A percentile compares a stretch with the other conserved stretches of the same genome.
phyloP scores from a whole-genome alignment of 2,888 invertebrate species.

The Andrena haemorrhoa region DNA sequence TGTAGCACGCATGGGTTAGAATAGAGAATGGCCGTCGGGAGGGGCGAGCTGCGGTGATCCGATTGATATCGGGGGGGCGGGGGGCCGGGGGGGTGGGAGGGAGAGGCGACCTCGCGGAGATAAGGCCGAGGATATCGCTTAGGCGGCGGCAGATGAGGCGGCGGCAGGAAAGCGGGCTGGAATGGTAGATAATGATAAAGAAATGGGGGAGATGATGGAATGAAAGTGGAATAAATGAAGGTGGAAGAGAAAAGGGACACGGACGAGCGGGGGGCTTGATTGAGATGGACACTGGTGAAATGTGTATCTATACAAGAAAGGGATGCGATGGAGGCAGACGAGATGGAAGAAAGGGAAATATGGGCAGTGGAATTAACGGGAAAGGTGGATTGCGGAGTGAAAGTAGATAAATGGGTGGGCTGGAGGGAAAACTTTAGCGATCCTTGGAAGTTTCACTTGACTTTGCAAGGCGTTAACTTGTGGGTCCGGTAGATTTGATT shows the following conservation, averaged over 20 bases:
- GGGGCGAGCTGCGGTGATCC: slow-evolving; percentile 29
- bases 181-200: slow-evolving; percentile 39
- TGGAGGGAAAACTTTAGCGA: too few relatives aligned
- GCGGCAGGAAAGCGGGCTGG: neutral
- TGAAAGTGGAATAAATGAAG: slow-evolving; percentile 16
- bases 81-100: slow-evolving; percentile 21
- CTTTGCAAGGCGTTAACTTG: too few relatives aligned
- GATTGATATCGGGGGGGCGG: neutral
- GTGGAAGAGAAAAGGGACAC: neutral
- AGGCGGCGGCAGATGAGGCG: slow-evolving; percentile 1
- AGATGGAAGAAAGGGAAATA: slow-evolving; percentile 2
- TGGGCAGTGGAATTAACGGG: neutral
- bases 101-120: neutral
- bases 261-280: neutral
- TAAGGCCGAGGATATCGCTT: slow-evolving; percentile 1
- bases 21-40: slow-evolving; percentile 66
- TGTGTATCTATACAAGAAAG: neutral
- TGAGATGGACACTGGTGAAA: neutral
- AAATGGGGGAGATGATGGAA: slow-evolving; percentile 1
- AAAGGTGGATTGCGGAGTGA: neutral
- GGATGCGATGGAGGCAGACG: neutral
- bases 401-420: too few relatives aligned
- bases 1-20: slow-evolving; percentile 78
- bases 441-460: too few relatives aligned
- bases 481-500: too few relatives aligned